Conservation (phyloP, 2,797 vertebrate genomes). For the Acanthis flammea region DNA sequence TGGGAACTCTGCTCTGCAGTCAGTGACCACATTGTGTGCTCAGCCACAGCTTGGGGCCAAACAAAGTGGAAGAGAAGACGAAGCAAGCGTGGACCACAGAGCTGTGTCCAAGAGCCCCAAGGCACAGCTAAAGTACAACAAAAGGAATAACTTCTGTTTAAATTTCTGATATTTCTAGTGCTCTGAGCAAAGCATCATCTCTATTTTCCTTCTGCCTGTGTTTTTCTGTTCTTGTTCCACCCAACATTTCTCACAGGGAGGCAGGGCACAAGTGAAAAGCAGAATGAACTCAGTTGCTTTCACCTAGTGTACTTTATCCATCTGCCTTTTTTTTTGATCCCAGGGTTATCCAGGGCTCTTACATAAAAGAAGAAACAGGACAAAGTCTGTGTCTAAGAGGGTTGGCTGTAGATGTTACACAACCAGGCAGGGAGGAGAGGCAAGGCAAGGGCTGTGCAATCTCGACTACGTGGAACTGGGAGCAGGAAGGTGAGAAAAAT, state of each 20-base stretch:
- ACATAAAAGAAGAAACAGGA: neutral
- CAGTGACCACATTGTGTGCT: neutral
- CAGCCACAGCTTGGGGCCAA: neutral
- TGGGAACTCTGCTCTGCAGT: neutral
- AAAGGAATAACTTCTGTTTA: neutral
- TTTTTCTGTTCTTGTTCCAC: neutral
- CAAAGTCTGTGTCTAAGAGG: neutral
- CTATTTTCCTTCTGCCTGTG: neutral
- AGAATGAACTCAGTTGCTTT: neutral
- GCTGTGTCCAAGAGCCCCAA: neutral
- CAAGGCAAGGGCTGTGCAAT: neutral
- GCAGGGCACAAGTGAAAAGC: neutral
- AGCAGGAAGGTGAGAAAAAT: neutral
- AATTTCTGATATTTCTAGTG: neutral
- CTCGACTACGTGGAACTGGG: rapidly evolving
- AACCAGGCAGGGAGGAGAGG: neutral
- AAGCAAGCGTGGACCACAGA: neutral
- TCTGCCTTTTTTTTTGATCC: neutral
- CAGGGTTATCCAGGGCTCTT: neutral
- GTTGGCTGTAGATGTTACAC: neutral
- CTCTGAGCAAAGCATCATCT: neutral
- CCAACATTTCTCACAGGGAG: neutral
- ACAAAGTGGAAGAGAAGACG: neutral
- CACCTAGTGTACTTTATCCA: neutral
- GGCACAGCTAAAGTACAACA: neutral